Evolutionary conservation across 2,113 vertebrate genomes (phyloP).

Genomic region (Syngnathus typhle): DNA sequence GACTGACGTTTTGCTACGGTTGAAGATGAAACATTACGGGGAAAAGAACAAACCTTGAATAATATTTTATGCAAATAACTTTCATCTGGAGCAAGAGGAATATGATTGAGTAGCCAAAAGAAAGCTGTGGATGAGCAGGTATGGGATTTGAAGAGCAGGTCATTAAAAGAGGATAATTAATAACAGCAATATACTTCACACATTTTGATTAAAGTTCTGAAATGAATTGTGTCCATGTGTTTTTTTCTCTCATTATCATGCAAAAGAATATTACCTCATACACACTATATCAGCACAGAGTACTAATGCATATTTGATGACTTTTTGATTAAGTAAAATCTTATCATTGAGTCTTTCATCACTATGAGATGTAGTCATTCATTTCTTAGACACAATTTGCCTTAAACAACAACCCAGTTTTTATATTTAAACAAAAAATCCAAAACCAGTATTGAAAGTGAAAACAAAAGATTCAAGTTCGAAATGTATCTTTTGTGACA

Average conservation of each 20-base stretch:
- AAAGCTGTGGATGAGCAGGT: constrained; percentile 61
- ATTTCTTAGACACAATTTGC: too few species aligned
- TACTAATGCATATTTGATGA: too few species aligned
- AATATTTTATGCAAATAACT: constrained; percentile 80
- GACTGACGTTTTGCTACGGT: constrained; percentile 72
- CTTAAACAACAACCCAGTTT: too few species aligned
- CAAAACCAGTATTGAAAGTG: neutral
- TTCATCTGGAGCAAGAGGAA: constrained; percentile 66
- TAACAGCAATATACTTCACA: neutral
- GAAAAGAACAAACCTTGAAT: constrained; percentile 71
- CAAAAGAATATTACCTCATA: neutral
- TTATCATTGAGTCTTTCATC: too few species aligned
- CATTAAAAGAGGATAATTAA: neutral
- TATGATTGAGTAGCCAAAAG: constrained; percentile 56
- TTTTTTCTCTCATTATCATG: neutral
- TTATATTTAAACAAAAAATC: neutral
- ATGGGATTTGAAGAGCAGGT: constrained; percentile 61
- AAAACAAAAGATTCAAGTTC: neutral
- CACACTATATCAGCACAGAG: neutral
- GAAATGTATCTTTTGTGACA: neutral
- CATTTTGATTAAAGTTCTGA: neutral
- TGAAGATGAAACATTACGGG: constrained; percentile 69
- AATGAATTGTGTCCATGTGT: neutral
- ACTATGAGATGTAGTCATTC: too few species aligned
- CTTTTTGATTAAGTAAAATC: too few species aligned